Evolutionary conservation across 1,140 invertebrate species (phyloP).

Genomic region (Gryllus bimaculatus): DNA sequence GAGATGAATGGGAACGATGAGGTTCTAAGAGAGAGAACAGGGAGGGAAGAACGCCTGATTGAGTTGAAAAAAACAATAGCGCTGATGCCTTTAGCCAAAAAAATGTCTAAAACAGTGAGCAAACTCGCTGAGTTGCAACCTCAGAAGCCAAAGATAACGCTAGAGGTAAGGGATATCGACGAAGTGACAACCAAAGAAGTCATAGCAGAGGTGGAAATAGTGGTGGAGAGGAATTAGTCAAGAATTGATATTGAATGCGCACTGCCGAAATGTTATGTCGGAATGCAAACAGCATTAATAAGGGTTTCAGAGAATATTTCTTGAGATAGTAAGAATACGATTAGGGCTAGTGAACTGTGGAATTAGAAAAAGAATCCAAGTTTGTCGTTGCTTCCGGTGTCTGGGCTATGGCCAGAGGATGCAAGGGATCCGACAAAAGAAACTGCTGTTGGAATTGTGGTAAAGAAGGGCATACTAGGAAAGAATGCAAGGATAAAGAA

Average conservation of each 20-base stretch:
- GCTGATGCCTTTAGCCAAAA: neutral
- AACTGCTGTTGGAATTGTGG: no score
- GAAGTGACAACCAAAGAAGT: neutral
- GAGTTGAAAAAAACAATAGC: neutral
- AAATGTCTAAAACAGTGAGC: neutral
- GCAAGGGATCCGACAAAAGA: no score
- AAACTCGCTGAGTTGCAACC: neutral
- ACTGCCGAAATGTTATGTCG: neutral
- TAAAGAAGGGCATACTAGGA: no score
- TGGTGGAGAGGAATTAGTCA: neutral
- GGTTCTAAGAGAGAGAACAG: neutral
- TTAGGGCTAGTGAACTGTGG: no score
- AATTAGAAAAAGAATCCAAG: no score
- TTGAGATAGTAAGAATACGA: no score
- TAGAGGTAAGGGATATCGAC: neutral
- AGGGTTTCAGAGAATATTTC: neutral
- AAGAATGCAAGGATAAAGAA: no score
- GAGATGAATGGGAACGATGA: neutral
- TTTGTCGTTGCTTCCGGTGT: no score
- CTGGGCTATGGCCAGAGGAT: no score
- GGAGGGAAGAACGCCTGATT: neutral
- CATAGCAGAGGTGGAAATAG: neutral
- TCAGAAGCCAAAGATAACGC: neutral
- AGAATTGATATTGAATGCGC: neutral
- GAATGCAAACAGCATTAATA: neutral